phyloP scores from a whole-genome alignment of 1,140 invertebrate species.

The Philopotamus ludificatus region DNA sequence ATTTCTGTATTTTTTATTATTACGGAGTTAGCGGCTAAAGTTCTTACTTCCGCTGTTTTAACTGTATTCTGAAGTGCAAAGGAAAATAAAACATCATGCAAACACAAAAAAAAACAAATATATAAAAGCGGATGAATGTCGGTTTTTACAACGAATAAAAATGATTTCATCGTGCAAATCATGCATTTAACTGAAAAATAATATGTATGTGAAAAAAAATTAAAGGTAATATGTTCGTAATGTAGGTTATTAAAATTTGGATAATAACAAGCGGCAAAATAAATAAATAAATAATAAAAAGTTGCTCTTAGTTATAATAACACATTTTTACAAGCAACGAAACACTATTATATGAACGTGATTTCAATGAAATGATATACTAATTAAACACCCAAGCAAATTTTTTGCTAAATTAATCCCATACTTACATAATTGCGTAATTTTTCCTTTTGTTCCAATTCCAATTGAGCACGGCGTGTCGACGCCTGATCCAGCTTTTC shows the following conservation, averaged over 20 bases:
- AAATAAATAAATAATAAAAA: neutral
- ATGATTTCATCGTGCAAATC: no score
- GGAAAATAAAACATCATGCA: slow-evolving; percentile 1
- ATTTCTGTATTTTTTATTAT: slow-evolving; percentile 65
- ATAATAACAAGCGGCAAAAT: neutral
- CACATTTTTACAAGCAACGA: neutral
- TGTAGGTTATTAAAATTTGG: no score
- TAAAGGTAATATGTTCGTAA: neutral
- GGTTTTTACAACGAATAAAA: no score
- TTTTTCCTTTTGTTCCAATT: slow-evolving; percentile 73
- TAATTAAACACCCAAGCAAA: neutral
- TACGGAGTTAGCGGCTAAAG: slow-evolving; percentile 59
- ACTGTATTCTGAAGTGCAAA: slow-evolving; percentile 57
- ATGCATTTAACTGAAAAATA: no score
- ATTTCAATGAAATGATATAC: neutral
- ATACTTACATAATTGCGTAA: slow-evolving; percentile 72
- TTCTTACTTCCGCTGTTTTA: slow-evolving; percentile 70
- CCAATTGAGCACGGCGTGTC: slow-evolving; percentile 65
- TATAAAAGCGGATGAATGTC: neutral
- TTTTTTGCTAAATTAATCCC: neutral
- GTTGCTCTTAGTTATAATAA: neutral
- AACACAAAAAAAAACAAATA: neutral
- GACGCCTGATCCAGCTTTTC: slow-evolving; percentile 71
- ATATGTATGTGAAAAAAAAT: no score
- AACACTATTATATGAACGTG: neutral